Conservation (phyloP, 1,140 invertebrate genomes). For the Panagrolaimus sp. region DNA sequence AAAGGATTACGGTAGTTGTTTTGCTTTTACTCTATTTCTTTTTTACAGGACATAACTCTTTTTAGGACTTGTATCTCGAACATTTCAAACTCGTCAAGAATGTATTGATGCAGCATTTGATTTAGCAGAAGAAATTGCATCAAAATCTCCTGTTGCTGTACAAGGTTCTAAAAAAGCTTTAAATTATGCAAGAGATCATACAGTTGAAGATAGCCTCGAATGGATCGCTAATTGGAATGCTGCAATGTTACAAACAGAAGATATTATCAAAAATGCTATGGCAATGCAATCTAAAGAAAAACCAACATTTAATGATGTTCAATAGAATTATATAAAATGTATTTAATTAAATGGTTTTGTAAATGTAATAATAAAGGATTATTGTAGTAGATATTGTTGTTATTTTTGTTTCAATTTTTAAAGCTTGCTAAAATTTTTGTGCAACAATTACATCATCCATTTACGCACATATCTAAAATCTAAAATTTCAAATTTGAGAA, state of each 20-base stretch:
- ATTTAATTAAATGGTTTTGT: background rate
- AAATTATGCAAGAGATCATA: conserved; percentile 74
- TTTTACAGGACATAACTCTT: background rate
- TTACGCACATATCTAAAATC: too few relatives aligned
- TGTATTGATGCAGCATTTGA: conserved; percentile 63
- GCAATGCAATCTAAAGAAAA: conserved; percentile 61
- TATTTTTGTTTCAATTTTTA: too few relatives aligned
- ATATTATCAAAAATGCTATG: conserved; percentile 73
- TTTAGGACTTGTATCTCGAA: conserved; percentile 39
- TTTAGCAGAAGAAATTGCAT: conserved; percentile 73
- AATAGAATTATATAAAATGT: conserved; percentile 10
- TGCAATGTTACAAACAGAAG: conserved; percentile 80
- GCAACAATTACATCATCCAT: too few relatives aligned
- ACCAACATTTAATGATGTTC: background rate
- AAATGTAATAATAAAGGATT: too few relatives aligned
- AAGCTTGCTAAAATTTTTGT: too few relatives aligned
- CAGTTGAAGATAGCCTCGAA: conserved; percentile 58
- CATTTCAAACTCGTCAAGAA: conserved; percentile 33
- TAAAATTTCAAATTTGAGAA: too few relatives aligned
- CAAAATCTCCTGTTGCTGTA: conserved; percentile 84
- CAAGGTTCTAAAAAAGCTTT: conserved; percentile 69
- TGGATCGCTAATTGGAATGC: conserved; percentile 70
- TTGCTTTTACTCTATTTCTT: background rate
- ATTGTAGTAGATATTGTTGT: too few relatives aligned
- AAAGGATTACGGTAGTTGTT: conserved; percentile 65